These are phyloP conservation scores for Zeuzera pyrina DNA, from an alignment of 2,888 invertebrate genomes.

Conservation along the genomic window DNA sequence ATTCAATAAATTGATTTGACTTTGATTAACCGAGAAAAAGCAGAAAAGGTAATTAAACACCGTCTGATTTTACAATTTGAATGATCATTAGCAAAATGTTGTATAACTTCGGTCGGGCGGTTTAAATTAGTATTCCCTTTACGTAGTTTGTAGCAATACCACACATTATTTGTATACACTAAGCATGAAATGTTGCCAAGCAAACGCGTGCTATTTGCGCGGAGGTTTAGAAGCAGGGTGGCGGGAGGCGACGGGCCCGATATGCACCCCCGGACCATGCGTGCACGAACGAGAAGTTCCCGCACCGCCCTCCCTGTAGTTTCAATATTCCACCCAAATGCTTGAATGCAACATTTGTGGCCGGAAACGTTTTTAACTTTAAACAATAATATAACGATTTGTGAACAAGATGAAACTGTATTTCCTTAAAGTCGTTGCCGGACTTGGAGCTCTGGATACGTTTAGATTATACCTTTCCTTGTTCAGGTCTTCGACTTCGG, in stretches of 20 bases:
- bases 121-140: conserved; percentile 61
- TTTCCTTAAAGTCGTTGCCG: too few relatives aligned
- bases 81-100: conserved; percentile 42
- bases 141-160: conserved; percentile 57
- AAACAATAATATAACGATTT: too few relatives aligned
- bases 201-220: conserved; percentile 71
- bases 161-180: conserved; percentile 71
- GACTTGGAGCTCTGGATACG: too few relatives aligned
- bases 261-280: conserved; percentile 40
- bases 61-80: conserved; percentile 24
- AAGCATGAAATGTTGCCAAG: conserved; percentile 73
- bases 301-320: conserved; percentile 55
- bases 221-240: conserved; percentile 64
- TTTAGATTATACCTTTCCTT: too few relatives aligned
- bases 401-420: too few relatives aligned
- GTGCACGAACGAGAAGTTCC: conserved; percentile 55
- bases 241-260: conserved; percentile 25
- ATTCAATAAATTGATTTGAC: too few relatives aligned
- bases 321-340: conserved; percentile 68
- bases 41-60: too few relatives aligned
- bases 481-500: too few relatives aligned
- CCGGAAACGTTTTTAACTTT: too few relatives aligned
- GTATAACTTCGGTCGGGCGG: conserved; percentile 37
- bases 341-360: conserved; percentile 61
- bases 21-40: too few relatives aligned